Conservation (phyloP, 2,888 invertebrate species). For the Monochamus alternatus region DNA sequence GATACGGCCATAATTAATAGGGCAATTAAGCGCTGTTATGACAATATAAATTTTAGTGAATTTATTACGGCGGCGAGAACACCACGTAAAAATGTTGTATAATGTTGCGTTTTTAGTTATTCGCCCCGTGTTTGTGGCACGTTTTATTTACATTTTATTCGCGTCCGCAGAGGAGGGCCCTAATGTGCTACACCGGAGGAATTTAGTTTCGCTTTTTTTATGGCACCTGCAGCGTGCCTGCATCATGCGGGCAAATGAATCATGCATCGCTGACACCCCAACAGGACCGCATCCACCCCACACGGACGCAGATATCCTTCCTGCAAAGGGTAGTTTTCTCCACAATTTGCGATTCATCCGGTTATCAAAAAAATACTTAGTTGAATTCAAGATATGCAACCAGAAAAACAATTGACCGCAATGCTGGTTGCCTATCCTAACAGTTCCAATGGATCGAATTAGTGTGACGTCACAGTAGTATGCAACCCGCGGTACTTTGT, state of each 20-base stretch:
- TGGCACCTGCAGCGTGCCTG: conserved; percentile 5
- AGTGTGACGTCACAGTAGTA: too few species aligned
- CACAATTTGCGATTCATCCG: too few species aligned
- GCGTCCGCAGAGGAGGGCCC: conserved; percentile 6
- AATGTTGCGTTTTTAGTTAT: conserved; percentile 20
- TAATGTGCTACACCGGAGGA: conserved; percentile 19
- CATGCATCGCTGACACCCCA: conserved; percentile 9
- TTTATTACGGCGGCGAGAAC: conserved; percentile 52
- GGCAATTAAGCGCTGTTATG: conserved; percentile 50
- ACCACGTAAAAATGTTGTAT: conserved; percentile 39
- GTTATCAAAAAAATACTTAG: too few species aligned
- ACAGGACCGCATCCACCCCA: background rate
- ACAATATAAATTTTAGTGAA: conserved; percentile 54
- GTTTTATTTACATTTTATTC: conserved; percentile 33
- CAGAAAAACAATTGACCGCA: background rate
- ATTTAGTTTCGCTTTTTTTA: conserved; percentile 27
- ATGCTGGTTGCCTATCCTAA: background rate
- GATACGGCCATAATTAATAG: conserved; percentile 53
- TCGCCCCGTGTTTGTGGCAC: background rate
- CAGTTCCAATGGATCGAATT: too few species aligned
- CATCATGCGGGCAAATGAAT: conserved; percentile 10
- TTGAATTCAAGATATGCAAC: conserved; percentile 39
- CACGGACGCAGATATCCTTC: too few species aligned
- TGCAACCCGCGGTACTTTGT: too few species aligned
- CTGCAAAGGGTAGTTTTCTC: too few species aligned